Evolutionary conservation across 2,113 vertebrate genomes (phyloP).

Genomic region (Ceratotherium simum): DNA sequence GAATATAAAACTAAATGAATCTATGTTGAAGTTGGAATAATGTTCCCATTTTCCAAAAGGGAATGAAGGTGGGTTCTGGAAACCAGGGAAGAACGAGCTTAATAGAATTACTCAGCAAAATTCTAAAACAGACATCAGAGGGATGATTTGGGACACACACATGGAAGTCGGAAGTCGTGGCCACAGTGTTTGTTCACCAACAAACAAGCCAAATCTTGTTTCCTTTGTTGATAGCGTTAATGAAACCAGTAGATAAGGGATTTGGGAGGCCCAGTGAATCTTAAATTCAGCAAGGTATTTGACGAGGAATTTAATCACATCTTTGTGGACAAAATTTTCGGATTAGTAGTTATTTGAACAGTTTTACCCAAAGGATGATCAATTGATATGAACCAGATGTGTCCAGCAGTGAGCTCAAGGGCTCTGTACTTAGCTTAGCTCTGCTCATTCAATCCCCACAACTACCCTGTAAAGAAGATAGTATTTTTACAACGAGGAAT

Average conservation of each 20-base stretch:
- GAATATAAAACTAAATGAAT: slow-evolving; percentile 36
- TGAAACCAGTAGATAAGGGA: background rate
- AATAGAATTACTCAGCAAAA: slow-evolving; percentile 10
- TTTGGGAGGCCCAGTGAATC: background rate
- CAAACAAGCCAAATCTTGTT: background rate
- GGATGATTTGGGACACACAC: background rate
- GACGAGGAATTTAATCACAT: background rate
- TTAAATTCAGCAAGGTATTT: slow-evolving; percentile 23
- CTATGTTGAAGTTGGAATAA: background rate
- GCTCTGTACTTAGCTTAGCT: background rate
- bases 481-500: background rate
- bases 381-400: background rate
- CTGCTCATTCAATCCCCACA: background rate
- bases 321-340: background rate
- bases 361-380: background rate
- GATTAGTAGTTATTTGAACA: background rate
- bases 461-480: background rate
- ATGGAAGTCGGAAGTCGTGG: background rate
- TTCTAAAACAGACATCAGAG: background rate
- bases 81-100: slow-evolving; percentile 6
- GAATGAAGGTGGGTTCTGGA: background rate
- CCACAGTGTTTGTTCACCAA: background rate
- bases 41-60: slow-evolving; percentile 23
- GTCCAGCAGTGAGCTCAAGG: background rate
- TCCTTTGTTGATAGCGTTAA: slow-evolving; percentile 10